A percentile compares a stretch with the other conserved stretches of the same genome.
These are phyloP conservation scores for Prietella phreatophila DNA, from an alignment of 2,113 vertebrate species.

Conservation along the genomic window DNA sequence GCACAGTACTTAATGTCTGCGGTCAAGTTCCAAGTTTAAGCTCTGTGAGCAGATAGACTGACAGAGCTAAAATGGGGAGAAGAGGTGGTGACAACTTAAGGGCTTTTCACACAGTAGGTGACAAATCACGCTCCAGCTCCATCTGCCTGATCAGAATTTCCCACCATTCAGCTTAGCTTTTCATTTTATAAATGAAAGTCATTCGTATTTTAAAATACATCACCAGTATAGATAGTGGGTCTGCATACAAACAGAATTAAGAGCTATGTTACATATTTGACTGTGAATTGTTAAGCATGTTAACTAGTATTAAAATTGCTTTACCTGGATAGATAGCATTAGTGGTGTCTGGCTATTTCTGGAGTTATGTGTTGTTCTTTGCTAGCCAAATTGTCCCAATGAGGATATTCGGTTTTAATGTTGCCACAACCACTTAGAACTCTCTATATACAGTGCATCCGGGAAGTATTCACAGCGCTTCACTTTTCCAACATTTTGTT, in stretches of 20 bases:
- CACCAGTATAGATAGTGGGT: background rate
- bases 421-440: no score
- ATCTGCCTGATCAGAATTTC: conserved; percentile 13
- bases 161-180: background rate
- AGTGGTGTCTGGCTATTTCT: background rate
- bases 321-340: background rate
- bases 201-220: background rate
- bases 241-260: background rate
- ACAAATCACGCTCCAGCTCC: background rate
- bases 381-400: background rate
- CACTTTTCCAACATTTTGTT: no score
- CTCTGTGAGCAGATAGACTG: conserved; percentile 21
- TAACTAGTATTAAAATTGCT: background rate
- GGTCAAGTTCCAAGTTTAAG: background rate
- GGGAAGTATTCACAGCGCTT: no score
- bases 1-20: background rate
- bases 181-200: conserved; percentile 15
- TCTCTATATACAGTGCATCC: background rate
- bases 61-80: conserved; percentile 13
- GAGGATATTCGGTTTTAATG: background rate
- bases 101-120: conserved; percentile 24
- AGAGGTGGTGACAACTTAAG: conserved; percentile 26
- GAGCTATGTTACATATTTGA: background rate
- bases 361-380: background rate
- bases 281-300: background rate